phyloP scores from a whole-genome alignment of 35 echinoderm and acorn worm species.

The Ptychodera flava region DNA sequence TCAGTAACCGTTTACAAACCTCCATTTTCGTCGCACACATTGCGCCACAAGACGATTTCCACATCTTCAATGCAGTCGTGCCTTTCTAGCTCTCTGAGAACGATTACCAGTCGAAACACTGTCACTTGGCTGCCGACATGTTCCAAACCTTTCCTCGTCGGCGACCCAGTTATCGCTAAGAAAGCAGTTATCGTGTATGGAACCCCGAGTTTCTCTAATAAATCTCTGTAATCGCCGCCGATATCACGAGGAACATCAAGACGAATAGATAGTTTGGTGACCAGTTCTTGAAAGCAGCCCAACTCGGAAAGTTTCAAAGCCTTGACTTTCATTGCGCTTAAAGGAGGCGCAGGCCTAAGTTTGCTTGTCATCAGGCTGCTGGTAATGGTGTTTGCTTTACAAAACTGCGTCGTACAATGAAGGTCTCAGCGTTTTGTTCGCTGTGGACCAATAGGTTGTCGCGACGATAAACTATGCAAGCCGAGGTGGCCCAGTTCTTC shows the following conservation, averaged over 20 bases:
- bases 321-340: background rate
- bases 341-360: no score
- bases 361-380: no score
- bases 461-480: no score
- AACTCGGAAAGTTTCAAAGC: background rate
- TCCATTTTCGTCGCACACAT: no score
- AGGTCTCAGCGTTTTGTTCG: no score
- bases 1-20: no score
- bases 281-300: background rate
- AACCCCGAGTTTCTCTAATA: background rate
- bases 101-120: background rate
- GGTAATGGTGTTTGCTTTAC: no score
- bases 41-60: background rate
- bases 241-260: background rate
- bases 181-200: background rate
- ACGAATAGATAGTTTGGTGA: background rate
- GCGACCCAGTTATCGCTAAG: background rate
- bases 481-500: no score
- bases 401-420: no score
- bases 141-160: background rate
- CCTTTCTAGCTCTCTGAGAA: background rate
- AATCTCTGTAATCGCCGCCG: background rate
- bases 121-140: background rate
- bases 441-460: no score
- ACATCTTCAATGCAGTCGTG: background rate